Evolutionary conservation across 2,797 vertebrate species (phyloP), one percentile per base, ranked within the genome.

Genomic region (Acrossocheilus fasciatus): DNA sequence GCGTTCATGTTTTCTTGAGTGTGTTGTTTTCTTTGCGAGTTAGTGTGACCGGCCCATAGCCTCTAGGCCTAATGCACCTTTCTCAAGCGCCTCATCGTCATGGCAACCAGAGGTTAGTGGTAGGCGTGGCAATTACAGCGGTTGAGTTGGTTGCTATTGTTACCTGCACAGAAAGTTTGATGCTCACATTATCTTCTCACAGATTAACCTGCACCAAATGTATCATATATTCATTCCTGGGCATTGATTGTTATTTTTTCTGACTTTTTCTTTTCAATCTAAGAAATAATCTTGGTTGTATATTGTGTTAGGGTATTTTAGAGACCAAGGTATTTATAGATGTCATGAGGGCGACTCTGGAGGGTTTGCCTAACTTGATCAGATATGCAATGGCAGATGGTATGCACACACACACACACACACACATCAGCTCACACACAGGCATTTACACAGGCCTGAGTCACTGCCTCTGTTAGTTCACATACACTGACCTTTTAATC

Each of bases 51-150:
- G 12, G 69, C 52, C 83, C 69, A 88, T 87, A 54, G 68, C 74
- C 82, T 82, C 41, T 74, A 41, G 75, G 76, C 50, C 30, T 73
- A 79, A 79, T 82, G 76, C 81, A 88, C 78, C 88, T 87, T 87
- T 80, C 54, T 50, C 41, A 77, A 81, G 80, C 26, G 47, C 77
- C 26, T 70, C 15, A 4, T 89, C 39, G 17, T 59, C 86, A 89
- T 88, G 78, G 50, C 30, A 79, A 90, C 84, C 54, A 73, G 73
- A 86, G 77, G 84, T 89, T 87, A 86, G 66, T 73, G 73, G 20
- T 84, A 82, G 81, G 77, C 54, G 41, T 87, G 84, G 52, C 30
- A 41, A 79, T 78, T 84, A 47, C 78, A 47, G 52, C n/a, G 14
- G 45, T 83, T 34, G 34, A 83, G 62, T 68, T 17, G 9, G 83